Evolutionary conservation across 1,140 invertebrate species (phyloP), one percentile per base, ranked within the genome.

Genomic region (Ceratina calcarata): DNA sequence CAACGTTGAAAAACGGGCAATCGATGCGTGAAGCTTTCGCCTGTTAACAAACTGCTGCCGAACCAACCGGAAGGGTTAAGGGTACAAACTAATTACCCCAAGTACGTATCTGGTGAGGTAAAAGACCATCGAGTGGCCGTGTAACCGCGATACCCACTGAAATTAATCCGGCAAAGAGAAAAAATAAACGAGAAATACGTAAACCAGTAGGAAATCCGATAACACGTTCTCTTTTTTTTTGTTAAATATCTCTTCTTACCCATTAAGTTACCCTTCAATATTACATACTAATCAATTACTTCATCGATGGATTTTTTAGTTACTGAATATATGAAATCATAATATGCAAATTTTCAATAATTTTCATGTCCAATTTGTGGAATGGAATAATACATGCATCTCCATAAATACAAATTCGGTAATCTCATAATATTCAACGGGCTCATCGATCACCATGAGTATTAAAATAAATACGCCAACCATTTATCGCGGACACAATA

Each of bases 1-100:
- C 20, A 10, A 10, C 37, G 45, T 22, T 51, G 18, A 51, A n/a
- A 51, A 67, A 18, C 45, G 65, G 20, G 65, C 37, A 51, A 49
- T 67, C 45, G 45, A 67, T 67, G 65, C 37, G 65, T 67, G 65
- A 67, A 67, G 22, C 65, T 66, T n/a, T 49, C 13, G 3, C n/a
- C 64, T 22, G 65, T 67, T 67, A 67, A 67, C 13, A 67, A 67
- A 67, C 65, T 67, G 65, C 65, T 24, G 45, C 3, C 18, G 20
- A 67, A 67, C 65, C 32, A 67, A 51, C 65, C 49, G 65, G 65
- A 57, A 69, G 53, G 53, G 53, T 69, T 69, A 58, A 69, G 16
- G 53, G 67, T 20, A 32, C 13, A 37, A 37, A 20, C 67, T 69
- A 69, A 69, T 69, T 69, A 69, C 18, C 51, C 24, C 24, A 32